Evolutionary conservation across 2,888 invertebrate species (phyloP).

Genomic region (Diaphora mendica): DNA sequence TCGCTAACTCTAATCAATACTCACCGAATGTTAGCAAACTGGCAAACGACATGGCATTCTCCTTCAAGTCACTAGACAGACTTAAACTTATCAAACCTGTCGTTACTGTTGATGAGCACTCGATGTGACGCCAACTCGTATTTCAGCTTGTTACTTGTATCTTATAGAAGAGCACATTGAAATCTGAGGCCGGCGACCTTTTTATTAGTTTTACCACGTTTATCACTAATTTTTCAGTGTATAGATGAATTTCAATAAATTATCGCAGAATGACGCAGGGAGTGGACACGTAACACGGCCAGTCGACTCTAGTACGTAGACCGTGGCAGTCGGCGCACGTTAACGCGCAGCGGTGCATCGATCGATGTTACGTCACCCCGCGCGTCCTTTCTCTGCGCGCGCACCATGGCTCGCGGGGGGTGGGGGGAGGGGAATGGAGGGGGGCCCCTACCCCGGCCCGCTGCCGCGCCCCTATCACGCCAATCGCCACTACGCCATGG

Average conservation of each 20-base stretch:
- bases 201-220: conserved; percentile 28
- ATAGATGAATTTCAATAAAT: neutral
- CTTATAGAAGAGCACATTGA: conserved; percentile 63
- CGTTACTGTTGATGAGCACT: neutral
- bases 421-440: too few species aligned
- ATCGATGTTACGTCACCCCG: conserved; percentile 85
- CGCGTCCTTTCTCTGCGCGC: conserved; percentile 85
- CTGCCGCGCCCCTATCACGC: conserved; percentile 65
- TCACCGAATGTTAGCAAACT: conserved; percentile 41
- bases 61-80: neutral
- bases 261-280: neutral
- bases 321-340: conserved; percentile 32
- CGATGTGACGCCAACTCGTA: neutral
- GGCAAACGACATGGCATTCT: neutral
- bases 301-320: conserved; percentile 18
- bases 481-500: conserved; percentile 70
- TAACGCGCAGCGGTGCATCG: conserved; percentile 75
- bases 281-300: neutral
- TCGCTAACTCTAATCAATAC: conserved; percentile 70
- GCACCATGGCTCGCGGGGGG: conserved; percentile 66
- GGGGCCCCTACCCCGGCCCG: conserved; percentile 49
- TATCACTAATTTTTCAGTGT: conserved; percentile 5
- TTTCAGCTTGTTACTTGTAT: neutral
- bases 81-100: neutral
- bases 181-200: conserved; percentile 69